Evolutionary conservation across 2,888 invertebrate species (phyloP).

Genomic region (Mongoloraphidia duomilia): DNA sequence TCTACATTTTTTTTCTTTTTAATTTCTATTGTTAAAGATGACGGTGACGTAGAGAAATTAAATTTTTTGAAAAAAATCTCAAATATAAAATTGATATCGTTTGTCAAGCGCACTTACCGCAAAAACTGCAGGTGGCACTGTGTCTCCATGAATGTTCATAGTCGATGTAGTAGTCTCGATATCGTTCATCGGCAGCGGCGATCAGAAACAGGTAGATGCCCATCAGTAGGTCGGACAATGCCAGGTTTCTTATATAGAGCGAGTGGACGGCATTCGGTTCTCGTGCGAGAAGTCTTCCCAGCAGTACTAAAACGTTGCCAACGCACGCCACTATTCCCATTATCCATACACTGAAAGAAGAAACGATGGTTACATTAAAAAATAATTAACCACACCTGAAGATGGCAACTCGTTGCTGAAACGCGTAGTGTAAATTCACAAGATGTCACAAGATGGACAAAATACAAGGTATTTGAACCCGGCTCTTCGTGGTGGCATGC

Average conservation of each 20-base stretch:
- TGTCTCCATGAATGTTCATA: slow-evolving; percentile 42
- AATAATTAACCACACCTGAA: too few species aligned
- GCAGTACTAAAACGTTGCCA: slow-evolving; percentile 40
- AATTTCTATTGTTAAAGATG: too few species aligned
- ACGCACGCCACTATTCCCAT: slow-evolving; percentile 41
- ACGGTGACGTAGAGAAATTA: too few species aligned
- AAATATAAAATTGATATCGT: neutral
- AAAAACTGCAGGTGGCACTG: slow-evolving; percentile 37
- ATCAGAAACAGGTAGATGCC: slow-evolving; percentile 44
- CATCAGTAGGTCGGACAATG: slow-evolving; percentile 47
- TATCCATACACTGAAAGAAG: slow-evolving; percentile 39
- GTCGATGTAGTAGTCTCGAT: slow-evolving; percentile 39
- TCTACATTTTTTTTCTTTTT: too few species aligned
- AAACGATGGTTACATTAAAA: neutral
- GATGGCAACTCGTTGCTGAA: too few species aligned
- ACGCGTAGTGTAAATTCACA: too few species aligned
- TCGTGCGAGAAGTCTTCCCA: slow-evolving; percentile 37
- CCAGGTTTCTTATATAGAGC: slow-evolving; percentile 44
- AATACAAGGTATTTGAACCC: too few species aligned
- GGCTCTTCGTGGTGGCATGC: too few species aligned
- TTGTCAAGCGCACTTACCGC: slow-evolving; percentile 28
- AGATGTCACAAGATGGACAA: too few species aligned
- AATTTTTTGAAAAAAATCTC: too few species aligned
- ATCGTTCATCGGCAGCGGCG: slow-evolving; percentile 36
- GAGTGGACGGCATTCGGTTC: slow-evolving; percentile 43